Evolutionary conservation across 2,888 invertebrate genomes (phyloP).

Genomic region (Trichacis sp.): DNA sequence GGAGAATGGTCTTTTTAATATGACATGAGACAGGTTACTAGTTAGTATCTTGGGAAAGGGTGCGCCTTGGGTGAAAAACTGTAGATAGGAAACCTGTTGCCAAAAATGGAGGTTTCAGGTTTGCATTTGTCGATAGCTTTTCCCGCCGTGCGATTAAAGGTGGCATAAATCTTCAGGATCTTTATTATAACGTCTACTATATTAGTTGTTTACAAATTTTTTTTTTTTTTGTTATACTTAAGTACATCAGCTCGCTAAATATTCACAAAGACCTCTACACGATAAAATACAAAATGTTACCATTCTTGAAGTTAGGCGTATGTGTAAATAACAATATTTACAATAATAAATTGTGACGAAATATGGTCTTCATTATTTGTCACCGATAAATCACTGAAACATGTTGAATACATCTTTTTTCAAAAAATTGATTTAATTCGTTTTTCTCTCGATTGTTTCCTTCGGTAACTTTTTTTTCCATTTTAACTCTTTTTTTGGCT

Average conservation of each 20-base stretch:
- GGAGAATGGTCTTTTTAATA: not conserved
- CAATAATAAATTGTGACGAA: slow-evolving; percentile 63
- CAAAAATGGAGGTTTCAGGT: slow-evolving; percentile 9
- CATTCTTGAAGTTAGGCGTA: slow-evolving; percentile 62
- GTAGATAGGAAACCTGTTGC: too few species aligned
- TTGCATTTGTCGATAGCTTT: slow-evolving; percentile 12
- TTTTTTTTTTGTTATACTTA: slow-evolving; percentile 63
- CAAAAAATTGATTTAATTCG: not conserved
- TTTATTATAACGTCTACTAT: slow-evolving; percentile 54
- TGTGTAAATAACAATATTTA: slow-evolving; percentile 67
- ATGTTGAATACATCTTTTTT: slow-evolving; percentile 3
- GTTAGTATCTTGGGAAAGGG: too few species aligned
- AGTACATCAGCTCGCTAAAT: slow-evolving; percentile 50
- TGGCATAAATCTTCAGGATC: slow-evolving; percentile 53
- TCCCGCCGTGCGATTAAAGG: slow-evolving; percentile 12
- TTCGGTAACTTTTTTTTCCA: too few species aligned
- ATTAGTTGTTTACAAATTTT: slow-evolving; percentile 58
- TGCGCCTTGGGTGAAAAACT: too few species aligned
- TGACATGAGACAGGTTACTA: too few species aligned
- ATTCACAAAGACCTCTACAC: slow-evolving; percentile 50
- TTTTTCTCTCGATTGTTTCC: not conserved
- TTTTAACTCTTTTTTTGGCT: too few species aligned
- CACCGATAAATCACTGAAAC: not conserved
- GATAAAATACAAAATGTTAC: slow-evolving; percentile 49
- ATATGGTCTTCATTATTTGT: slow-evolving; percentile 16